Conservation (phyloP, 2,888 invertebrate species). For the Catocala sponsa region DNA sequence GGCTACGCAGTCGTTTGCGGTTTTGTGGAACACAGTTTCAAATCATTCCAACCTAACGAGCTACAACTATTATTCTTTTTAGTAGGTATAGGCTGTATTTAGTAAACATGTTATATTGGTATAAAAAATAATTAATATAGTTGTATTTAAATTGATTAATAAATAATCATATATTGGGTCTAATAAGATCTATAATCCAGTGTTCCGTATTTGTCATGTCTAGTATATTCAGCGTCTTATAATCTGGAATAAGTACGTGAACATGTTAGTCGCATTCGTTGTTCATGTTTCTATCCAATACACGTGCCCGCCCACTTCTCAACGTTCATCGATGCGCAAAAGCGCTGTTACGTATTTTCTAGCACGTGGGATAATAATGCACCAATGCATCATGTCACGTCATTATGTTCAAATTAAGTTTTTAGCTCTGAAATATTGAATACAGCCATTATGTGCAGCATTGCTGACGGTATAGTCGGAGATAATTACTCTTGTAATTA, state of each 20-base stretch:
- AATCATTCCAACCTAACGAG: constrained; percentile 8
- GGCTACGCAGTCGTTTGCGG: constrained; percentile 22
- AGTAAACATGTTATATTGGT: background rate
- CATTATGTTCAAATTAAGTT: constrained; percentile 11
- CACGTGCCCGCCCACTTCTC: constrained; percentile 36
- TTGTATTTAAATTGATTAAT: no score
- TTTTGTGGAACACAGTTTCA: constrained; percentile 20
- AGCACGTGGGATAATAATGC: constrained; percentile 15
- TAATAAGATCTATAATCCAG: background rate
- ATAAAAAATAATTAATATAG: no score
- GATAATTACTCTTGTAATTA: constrained; percentile 18
- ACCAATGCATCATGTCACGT: constrained; percentile 8
- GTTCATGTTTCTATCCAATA: constrained; percentile 17
- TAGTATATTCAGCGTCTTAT: constrained; percentile 1
- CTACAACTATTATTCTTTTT: background rate
- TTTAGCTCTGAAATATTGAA: constrained; percentile 9
- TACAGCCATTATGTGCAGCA: constrained; percentile 12
- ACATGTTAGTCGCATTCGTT: background rate
- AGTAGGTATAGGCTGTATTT: background rate
- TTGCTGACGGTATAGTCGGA: constrained; percentile 8
- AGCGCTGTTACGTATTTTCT: constrained; percentile 9
- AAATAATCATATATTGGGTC: background rate
- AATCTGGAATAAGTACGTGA: background rate
- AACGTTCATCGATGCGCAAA: constrained; percentile 26
- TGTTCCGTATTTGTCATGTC: background rate